Evolutionary conservation across 2,113 vertebrate species (phyloP), one percentile per base, ranked within the genome.

Genomic region (Pungitius pungitius): DNA sequence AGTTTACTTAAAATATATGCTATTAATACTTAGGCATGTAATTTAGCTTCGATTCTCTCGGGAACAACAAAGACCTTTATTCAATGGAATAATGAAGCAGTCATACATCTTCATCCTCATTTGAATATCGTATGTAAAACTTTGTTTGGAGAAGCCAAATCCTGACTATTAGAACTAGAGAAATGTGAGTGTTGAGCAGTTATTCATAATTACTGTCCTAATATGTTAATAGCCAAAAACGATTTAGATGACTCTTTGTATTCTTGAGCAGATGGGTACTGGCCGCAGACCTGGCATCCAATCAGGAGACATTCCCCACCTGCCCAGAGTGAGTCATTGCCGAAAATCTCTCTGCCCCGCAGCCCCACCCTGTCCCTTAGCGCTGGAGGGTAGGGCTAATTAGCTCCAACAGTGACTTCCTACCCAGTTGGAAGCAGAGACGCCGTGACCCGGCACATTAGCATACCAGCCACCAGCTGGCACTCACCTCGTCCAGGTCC

Each of bases 401-500:
- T 92, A 89, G 77, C 78, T 69, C 60, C 81, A 68, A 78, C 66
- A 52, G 39, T 39, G 37, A 75, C 86, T 87, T 86, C 76, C 81
- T 72, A 71, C 84, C 39, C 84, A 75, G 85, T 86, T 83, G 84
- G 88, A 85, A 65, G 33, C 5, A 64, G 69, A 77, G 79, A 79
- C 54, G 78, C 75, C 58, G 54, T 76, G 76, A 84, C 84, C 77
- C 39, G 66, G 2, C 76, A 52, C 74, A 81, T 83, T 85, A 85
- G 74, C 84, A 81, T 82, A 77, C 81, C 82, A 87, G 73, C 62
- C 62, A 60, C 69, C 56, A 54, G 68, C 82, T 83, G 82, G 75
- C 81, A 80, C 90, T 91, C 73, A 93, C 98, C 95, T 98, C 96
- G 3, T 98, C 96, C 90, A 99, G 93, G 86, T 98, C 95, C 92